phyloP scores from a whole-genome alignment of 2,888 invertebrate species.

The Drosophila pseudotalamancana region DNA sequence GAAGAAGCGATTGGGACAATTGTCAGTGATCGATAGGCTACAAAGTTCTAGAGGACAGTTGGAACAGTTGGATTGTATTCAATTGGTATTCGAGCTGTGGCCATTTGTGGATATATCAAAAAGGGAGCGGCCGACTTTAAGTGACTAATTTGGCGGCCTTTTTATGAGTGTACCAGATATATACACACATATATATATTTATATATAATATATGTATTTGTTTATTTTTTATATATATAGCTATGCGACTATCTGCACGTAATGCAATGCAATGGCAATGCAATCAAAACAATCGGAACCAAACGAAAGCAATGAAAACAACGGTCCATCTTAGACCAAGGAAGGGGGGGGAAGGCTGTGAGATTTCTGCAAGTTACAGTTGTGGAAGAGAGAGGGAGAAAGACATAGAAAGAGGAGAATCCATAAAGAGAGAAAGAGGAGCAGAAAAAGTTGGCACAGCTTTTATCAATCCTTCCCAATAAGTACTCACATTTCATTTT shows the following conservation, averaged over 20 bases:
- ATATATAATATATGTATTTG: too few relatives aligned
- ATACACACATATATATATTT: background rate
- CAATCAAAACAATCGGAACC: slow-evolving; percentile 33
- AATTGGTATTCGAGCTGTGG: slow-evolving; percentile 46
- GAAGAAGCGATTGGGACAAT: slow-evolving; percentile 50
- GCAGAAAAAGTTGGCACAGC: too few relatives aligned
- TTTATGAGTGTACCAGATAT: slow-evolving; percentile 71
- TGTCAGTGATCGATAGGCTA: slow-evolving; percentile 73
- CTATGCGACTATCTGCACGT: slow-evolving; percentile 43
- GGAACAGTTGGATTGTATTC: slow-evolving; percentile 22
- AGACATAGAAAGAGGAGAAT: too few relatives aligned
- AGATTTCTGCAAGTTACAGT: too few relatives aligned
- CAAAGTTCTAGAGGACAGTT: slow-evolving; percentile 3
- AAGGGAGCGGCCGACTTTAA: slow-evolving; percentile 70
- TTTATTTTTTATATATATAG: too few relatives aligned
- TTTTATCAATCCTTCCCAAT: too few relatives aligned
- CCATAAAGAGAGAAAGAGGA: too few relatives aligned
- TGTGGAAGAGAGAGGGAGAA: too few relatives aligned
- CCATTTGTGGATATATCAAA: slow-evolving; percentile 75
- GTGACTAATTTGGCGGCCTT: slow-evolving; percentile 80
- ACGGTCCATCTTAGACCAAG: too few relatives aligned
- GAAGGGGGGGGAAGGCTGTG: too few relatives aligned
- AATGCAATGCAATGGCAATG: slow-evolving; percentile 60
- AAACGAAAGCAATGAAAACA: slow-evolving; percentile 27
- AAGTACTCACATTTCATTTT: too few relatives aligned